These are phyloP conservation scores for Neomorphus geoffroyi DNA, from an alignment of 2,797 vertebrate species.

Conservation along the genomic window DNA sequence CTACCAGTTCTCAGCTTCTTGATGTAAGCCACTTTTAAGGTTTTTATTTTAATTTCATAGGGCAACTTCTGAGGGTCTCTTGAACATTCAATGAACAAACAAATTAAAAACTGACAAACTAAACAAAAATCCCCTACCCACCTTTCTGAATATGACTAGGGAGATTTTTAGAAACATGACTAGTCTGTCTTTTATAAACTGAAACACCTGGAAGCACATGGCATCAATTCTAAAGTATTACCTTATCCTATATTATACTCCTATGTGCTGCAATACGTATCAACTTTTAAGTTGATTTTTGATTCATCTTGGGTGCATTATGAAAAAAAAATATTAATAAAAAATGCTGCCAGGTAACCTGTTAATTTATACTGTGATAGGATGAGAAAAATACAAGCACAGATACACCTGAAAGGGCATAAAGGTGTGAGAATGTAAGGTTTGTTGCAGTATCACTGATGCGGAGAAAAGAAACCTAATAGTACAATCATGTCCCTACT, in stretches of 20 bases:
- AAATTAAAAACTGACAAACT: background rate
- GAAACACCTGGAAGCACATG: background rate
- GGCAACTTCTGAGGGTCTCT: background rate
- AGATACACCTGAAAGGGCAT: background rate
- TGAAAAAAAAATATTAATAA: background rate
- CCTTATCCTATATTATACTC: background rate
- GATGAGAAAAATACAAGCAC: background rate
- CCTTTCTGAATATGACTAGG: background rate
- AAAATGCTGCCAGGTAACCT: background rate
- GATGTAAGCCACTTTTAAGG: background rate
- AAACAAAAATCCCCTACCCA: background rate
- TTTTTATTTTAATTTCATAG: background rate
- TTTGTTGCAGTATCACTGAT: background rate
- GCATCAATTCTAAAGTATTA: background rate
- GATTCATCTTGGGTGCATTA: background rate
- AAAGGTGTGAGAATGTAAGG: background rate
- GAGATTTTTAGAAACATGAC: background rate
- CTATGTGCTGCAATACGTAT: background rate
- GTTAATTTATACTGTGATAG: background rate
- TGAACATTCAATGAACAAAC: background rate
- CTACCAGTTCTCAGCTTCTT: background rate
- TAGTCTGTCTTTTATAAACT: background rate
- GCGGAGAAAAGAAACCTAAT: background rate
- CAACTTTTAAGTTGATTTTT: background rate
- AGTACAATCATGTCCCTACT: fast-evolving